Evolutionary conservation across 2,888 invertebrate species (phyloP).

Genomic region (Melanargia galathea): DNA sequence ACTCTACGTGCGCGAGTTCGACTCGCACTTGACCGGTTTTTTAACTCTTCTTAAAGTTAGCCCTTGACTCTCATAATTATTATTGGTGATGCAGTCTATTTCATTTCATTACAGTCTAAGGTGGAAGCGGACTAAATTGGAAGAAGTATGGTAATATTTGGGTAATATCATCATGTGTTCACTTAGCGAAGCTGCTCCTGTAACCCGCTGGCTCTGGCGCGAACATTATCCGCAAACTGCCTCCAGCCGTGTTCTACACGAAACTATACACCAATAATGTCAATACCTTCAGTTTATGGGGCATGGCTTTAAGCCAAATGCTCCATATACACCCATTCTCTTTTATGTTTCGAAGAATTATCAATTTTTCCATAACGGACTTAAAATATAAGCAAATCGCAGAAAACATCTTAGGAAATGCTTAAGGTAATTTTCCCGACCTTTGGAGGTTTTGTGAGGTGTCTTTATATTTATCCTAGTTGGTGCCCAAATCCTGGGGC

Average conservation of each 20-base stretch:
- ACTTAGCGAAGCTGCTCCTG: background rate
- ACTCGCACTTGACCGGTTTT: too few relatives aligned
- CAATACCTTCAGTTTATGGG: slow-evolving; percentile 13
- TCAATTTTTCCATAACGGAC: background rate
- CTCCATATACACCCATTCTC: background rate
- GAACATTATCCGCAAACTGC: slow-evolving; percentile 7
- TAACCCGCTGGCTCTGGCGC: background rate
- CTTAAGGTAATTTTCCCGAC: too few relatives aligned
- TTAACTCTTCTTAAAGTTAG: too few relatives aligned
- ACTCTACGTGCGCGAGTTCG: too few relatives aligned
- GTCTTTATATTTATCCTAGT: too few relatives aligned
- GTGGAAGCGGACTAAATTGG: too few relatives aligned
- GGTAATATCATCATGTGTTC: background rate
- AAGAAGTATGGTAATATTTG: too few relatives aligned
- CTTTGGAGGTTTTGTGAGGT: too few relatives aligned
- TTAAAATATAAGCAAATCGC: background rate
- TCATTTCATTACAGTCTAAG: too few relatives aligned
- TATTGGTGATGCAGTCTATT: too few relatives aligned
- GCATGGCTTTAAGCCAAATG: slow-evolving; percentile 14
- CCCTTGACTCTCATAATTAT: too few relatives aligned
- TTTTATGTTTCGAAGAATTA: background rate
- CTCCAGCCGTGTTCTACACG: slow-evolving; percentile 10
- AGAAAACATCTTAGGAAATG: background rate
- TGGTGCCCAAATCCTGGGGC: too few relatives aligned
- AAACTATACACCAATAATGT: slow-evolving; percentile 14